A percentile compares a stretch with the other conserved stretches of the same genome.
Conservation (phyloP, 2,113 vertebrate genomes). For the Melanocharis versteri region DNA sequence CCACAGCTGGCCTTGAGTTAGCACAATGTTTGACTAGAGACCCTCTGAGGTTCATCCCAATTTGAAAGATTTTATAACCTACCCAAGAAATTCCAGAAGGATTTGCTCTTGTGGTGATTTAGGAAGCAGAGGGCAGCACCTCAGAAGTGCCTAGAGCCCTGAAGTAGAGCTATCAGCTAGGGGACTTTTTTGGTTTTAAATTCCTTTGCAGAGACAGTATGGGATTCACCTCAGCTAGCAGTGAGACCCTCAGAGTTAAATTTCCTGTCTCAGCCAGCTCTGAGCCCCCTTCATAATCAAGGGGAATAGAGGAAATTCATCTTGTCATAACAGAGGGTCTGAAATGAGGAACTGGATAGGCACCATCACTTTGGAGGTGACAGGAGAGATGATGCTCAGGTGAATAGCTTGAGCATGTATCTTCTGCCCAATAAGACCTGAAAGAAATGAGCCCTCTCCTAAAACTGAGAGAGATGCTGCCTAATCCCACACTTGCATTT, state of each 20-base stretch:
- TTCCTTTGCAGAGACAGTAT: background rate
- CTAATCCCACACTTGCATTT: background rate
- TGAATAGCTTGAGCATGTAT: background rate
- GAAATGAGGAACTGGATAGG: background rate
- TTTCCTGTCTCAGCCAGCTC: background rate
- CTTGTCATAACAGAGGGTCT: background rate
- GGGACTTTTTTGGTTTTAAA: background rate
- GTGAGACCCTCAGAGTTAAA: background rate
- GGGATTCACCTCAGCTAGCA: background rate
- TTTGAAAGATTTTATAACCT: background rate
- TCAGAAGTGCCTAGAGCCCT: background rate
- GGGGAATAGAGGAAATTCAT: background rate
- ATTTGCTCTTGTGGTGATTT: background rate
- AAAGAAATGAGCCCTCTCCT: background rate
- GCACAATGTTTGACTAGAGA: background rate
- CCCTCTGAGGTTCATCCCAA: background rate
- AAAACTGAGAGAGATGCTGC: background rate
- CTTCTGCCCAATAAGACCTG: background rate
- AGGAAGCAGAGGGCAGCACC: background rate
- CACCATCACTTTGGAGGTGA: background rate
- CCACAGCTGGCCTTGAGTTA: background rate
- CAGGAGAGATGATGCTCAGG: no score
- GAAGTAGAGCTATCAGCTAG: background rate
- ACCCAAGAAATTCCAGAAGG: background rate
- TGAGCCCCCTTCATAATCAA: background rate